phyloP scores from a whole-genome alignment of 2,113 vertebrate species.

The Aplodontia rufa region DNA sequence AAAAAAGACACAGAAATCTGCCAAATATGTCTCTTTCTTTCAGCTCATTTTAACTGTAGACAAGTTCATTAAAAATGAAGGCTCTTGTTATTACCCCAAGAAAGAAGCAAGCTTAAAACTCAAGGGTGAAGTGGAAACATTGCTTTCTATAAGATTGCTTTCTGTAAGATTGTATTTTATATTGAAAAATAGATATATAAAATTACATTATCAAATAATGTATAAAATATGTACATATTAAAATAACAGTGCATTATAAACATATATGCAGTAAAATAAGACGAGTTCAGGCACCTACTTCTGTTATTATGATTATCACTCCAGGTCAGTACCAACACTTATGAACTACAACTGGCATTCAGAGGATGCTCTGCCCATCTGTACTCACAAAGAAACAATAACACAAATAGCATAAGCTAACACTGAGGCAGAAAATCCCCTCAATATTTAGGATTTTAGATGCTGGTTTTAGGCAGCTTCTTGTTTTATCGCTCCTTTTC shows the following conservation, averaged over 20 bases:
- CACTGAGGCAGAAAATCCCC: background rate
- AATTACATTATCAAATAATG: no score
- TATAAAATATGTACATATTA: background rate
- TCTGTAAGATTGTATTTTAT: background rate
- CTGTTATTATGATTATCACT: background rate
- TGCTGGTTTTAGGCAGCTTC: background rate
- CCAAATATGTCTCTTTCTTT: background rate
- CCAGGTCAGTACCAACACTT: background rate
- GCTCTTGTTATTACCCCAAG: background rate
- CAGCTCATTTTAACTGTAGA: background rate
- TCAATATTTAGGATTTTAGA: background rate
- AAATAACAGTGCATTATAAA: background rate
- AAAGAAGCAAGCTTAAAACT: background rate
- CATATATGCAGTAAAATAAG: background rate
- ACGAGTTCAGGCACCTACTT: background rate
- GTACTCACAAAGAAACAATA: background rate
- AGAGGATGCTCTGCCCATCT: no score
- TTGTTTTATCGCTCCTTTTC: background rate
- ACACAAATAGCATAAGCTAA: accelerated
- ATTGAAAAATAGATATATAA: background rate
- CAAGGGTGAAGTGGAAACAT: background rate
- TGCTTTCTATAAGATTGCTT: background rate
- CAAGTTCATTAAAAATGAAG: background rate
- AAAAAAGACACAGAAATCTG: background rate
- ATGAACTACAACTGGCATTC: background rate